These are phyloP conservation scores for Cricetomys ansorgei DNA, from an alignment of 2,113 vertebrate genomes.

Conservation along the genomic window DNA sequence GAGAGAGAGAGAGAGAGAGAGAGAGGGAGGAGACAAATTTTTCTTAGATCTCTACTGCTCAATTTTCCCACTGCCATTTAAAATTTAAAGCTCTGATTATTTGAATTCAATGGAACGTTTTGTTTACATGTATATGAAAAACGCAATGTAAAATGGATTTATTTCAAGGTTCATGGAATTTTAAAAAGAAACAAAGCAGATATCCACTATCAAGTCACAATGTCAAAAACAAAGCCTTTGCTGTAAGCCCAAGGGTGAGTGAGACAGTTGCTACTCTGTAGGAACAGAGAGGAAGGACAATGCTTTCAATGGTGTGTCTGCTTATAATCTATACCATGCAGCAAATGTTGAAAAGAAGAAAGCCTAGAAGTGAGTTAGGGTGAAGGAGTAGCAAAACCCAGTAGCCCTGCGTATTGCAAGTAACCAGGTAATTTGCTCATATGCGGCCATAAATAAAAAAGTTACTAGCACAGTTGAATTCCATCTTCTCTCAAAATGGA, in stretches of 20 bases:
- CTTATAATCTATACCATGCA: background rate
- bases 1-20: background rate
- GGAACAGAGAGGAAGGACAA: background rate
- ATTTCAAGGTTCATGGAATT: conserved; percentile 75
- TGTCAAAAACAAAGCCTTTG: conserved; percentile 1
- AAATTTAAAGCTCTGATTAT: conserved; percentile 77
- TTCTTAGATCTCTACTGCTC: conserved; percentile 55
- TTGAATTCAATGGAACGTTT: conserved; percentile 81
- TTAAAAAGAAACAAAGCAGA: conserved; percentile 72
- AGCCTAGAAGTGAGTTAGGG: background rate
- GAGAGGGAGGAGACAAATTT: background rate
- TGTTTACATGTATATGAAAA: conserved; percentile 80
- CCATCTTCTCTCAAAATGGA: background rate
- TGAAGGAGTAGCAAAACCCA: background rate
- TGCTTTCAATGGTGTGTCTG: background rate
- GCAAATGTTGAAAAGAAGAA: background rate
- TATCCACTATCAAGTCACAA: background rate
- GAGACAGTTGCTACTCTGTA: background rate
- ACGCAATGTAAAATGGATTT: conserved; percentile 77
- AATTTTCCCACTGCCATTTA: conserved; percentile 81
- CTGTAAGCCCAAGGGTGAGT: conserved; percentile 32
- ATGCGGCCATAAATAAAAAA: background rate
- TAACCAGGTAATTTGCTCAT: background rate
- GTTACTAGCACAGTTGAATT: background rate
- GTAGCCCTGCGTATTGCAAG: background rate